Evolutionary conservation across 1,140 invertebrate species (phyloP).

Genomic region (Lasaia peninsularis): DNA sequence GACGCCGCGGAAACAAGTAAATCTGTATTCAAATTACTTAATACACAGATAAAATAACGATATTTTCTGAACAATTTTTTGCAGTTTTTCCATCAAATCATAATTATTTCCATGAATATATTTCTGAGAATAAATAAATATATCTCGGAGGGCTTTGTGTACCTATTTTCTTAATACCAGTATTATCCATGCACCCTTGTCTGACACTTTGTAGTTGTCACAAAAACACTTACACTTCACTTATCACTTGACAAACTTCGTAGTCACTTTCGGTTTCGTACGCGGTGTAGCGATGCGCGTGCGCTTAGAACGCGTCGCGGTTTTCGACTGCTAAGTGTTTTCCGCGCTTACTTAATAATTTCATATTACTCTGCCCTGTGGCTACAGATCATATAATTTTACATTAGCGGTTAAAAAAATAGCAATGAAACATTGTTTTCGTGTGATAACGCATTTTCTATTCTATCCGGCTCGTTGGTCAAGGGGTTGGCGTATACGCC

Average conservation of each 20-base stretch:
- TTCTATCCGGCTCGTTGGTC: too few species aligned
- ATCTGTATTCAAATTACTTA: too few species aligned
- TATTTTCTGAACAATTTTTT: too few species aligned
- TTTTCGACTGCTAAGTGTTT: constrained; percentile 60
- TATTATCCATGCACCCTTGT: background rate
- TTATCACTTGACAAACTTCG: background rate
- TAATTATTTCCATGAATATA: too few species aligned
- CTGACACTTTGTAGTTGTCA: background rate
- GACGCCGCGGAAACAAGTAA: too few species aligned
- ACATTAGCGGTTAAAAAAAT: background rate
- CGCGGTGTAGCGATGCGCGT: constrained; percentile 42
- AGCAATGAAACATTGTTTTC: too few species aligned
- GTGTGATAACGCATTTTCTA: too few species aligned
- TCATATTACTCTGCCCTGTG: background rate
- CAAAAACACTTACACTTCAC: constrained; percentile 8
- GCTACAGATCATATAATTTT: background rate
- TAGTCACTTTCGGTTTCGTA: constrained; percentile 17
- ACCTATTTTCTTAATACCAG: background rate
- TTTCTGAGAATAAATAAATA: background rate
- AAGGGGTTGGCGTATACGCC: too few species aligned
- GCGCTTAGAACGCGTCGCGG: constrained; percentile 55
- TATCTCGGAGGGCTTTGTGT: background rate
- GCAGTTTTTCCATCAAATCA: too few species aligned
- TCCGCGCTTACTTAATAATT: constrained; percentile 15
- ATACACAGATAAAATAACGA: too few species aligned